These are phyloP conservation scores for Scaptomyza cyrtandrae DNA, from an alignment of 2,888 invertebrate genomes.

Conservation along the genomic window DNA sequence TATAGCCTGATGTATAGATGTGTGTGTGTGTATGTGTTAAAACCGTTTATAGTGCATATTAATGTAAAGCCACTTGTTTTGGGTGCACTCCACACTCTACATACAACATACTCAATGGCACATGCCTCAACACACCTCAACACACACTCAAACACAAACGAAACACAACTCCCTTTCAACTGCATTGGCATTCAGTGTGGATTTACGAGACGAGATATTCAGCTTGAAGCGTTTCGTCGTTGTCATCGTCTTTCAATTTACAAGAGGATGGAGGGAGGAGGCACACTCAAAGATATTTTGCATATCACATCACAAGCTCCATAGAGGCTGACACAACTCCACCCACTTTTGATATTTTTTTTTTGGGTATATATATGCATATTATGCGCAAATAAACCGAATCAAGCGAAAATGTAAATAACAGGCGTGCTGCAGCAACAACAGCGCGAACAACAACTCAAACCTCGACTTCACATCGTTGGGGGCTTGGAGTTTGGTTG, in stretches of 20 bases:
- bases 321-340: constrained; percentile 1
- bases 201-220: constrained; percentile 52
- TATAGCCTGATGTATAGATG: neutral
- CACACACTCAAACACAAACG: constrained; percentile 11
- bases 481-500: neutral
- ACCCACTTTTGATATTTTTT: neutral
- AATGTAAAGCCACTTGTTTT: constrained; percentile 48
- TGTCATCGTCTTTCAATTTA: constrained; percentile 71
- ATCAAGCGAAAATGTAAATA: constrained; percentile 80
- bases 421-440: constrained; percentile 55
- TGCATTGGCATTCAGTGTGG: constrained; percentile 50
- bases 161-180: constrained; percentile 42
- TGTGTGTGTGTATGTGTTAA: constrained; percentile 16
- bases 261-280: constrained; percentile 17
- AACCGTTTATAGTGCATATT: constrained; percentile 58
- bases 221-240: constrained; percentile 59
- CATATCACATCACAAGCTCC: constrained; percentile 24
- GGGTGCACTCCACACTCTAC: constrained; percentile 20
- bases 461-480: constrained; percentile 57
- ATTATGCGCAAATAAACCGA: constrained; percentile 74
- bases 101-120: neutral
- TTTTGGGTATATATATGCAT: constrained; percentile 7
- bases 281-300: constrained; percentile 42
- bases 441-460: constrained; percentile 29
- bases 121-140: constrained; percentile 18